These are phyloP conservation scores for Ormyrus thymus DNA, from an alignment of 2,888 invertebrate genomes.

Conservation along the genomic window DNA sequence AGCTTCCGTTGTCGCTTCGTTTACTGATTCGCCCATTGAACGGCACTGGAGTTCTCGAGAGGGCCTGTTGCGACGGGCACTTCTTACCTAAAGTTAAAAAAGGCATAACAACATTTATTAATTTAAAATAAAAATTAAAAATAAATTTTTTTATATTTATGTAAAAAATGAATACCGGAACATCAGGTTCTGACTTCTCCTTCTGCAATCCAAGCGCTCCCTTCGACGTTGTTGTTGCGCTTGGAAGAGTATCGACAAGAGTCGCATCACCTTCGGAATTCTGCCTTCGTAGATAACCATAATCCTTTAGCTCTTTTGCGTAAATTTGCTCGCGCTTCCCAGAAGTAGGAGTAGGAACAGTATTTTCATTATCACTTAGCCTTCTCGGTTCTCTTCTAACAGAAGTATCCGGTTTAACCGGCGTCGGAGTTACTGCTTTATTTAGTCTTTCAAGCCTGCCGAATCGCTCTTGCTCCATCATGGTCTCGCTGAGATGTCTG, in stretches of 20 bases:
- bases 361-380: constrained; percentile 64
- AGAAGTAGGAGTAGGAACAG: constrained; percentile 55
- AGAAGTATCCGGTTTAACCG: constrained; percentile 63
- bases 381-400: constrained; percentile 65
- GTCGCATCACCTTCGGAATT: constrained; percentile 71
- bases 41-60: constrained; percentile 72
- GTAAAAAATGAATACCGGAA: constrained; percentile 60
- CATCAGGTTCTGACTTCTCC: constrained; percentile 71
- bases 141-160: neutral
- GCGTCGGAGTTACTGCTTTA: constrained; percentile 58
- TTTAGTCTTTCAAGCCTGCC: constrained; percentile 63
- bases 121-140: neutral
- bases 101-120: constrained; percentile 5
- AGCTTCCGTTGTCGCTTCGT: constrained; percentile 64
- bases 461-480: constrained; percentile 66
- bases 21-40: constrained; percentile 73
- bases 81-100: constrained; percentile 63
- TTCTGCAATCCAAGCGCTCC: constrained; percentile 49
- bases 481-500: constrained; percentile 66
- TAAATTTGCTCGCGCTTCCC: constrained; percentile 62
- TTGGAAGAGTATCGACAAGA: constrained; percentile 29
- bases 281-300: constrained; percentile 66
- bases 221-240: neutral
- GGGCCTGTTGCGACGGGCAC: constrained; percentile 70
- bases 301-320: constrained; percentile 65